Conservation (phyloP, 2,888 invertebrate species). For the Eupeodes latifasciatus region DNA sequence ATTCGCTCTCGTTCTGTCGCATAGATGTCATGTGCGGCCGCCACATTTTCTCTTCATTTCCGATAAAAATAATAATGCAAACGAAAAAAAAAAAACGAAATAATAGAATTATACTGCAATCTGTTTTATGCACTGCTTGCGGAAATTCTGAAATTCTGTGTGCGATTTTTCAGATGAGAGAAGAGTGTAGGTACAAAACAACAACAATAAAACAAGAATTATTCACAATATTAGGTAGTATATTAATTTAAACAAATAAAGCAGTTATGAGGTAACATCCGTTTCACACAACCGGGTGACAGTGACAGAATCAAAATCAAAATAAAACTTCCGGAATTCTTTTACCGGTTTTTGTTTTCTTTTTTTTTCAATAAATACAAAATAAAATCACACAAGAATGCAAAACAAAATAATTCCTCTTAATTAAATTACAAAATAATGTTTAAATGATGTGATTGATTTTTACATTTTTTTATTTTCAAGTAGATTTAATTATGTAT, state of each 20-base stretch:
- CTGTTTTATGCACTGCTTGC: conserved; percentile 67
- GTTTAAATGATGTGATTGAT: too few relatives aligned
- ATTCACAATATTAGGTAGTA: conserved; percentile 25
- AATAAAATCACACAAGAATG: conserved; percentile 32
- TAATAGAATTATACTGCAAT: conserved; percentile 53
- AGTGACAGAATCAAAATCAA: conserved; percentile 6
- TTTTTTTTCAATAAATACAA: conserved; percentile 4
- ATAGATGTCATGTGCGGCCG: conserved; percentile 53
- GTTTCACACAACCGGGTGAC: conserved; percentile 65
- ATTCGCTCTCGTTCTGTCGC: conserved; percentile 62
- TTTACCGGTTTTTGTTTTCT: conserved; percentile 54
- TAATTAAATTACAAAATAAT: neutral
- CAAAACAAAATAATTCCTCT: neutral
- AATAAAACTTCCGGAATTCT: conserved; percentile 42
- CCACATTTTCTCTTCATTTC: conserved; percentile 64
- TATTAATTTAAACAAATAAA: conserved; percentile 67
- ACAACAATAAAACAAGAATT: conserved; percentile 26
- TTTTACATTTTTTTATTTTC: neutral
- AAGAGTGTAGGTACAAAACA: conserved; percentile 38
- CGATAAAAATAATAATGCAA: conserved; percentile 41
- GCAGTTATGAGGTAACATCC: conserved; percentile 70
- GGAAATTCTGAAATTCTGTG: conserved; percentile 66
- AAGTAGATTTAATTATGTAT: neutral
- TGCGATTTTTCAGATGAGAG: conserved; percentile 21
- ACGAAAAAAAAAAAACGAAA: conserved; percentile 14